Base-by-base conservation (phyloP, 2,888 invertebrate genomes). In the Orchesellides sinensis region DNA sequence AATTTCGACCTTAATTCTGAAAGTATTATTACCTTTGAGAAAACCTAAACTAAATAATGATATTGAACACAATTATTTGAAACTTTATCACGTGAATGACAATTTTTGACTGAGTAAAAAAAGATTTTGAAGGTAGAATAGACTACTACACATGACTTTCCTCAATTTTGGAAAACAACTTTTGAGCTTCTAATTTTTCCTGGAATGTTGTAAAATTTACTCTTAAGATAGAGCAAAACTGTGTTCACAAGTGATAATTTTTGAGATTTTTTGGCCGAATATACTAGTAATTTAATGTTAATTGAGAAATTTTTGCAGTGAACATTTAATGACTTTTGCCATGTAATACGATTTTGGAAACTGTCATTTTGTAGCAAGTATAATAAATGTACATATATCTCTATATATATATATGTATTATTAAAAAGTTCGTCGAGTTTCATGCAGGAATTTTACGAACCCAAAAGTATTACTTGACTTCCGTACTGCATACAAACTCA, bases 191-290 rank as follows among this genome's bases (percentile, higher is more conserved):
- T 52, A 19, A 45, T 68, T 68, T 68, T 69, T 19, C 69, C 54
- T 25, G 27, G 23, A 68, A 21, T n/a, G 29, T 69, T 29, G 47
- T 69, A 5, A 61, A 12, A 45, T 27, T 56, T 47, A 45, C 40
- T 45, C 25, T 8, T 17, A 27, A 35, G 40, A 45, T 68, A 49
- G 69, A 17, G 40, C 21, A 59, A 61, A 72, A 59, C 45, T 73
- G 61, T 73, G 73, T 47, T 73, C 73, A 49, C 19, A 63, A 19
- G 56, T 49, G 45, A 32, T 63, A 73, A 73, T 49, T 63, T 29
- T 45, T 32, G 25, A 27, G 12, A 23, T 59, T 56, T 63, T 49
- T 40, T 35, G 12, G 21, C 35, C n/a, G 27, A 59, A 25, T 52
- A n/a, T 32, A n/a, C 61, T 19, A 61, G 17, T 49, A n/a, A 10